phyloP scores from a whole-genome alignment of 1,140 invertebrate genomes.

The Drosophila lini region DNA sequence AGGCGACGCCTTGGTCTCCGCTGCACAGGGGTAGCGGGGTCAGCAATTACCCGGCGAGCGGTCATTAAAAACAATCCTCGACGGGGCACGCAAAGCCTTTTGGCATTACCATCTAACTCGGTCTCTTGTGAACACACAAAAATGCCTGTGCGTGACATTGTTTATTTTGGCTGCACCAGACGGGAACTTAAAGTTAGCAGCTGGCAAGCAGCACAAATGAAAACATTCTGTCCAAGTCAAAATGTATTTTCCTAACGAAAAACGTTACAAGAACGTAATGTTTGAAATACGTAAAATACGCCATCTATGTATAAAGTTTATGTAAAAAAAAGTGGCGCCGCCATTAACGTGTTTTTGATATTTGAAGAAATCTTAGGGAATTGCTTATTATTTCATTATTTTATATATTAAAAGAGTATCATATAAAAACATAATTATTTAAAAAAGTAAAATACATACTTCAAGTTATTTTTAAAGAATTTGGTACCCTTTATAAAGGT shows the following conservation, averaged over 20 bases:
- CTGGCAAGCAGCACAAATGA: neutral
- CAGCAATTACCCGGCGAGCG: conserved; percentile 55
- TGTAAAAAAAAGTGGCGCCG: neutral
- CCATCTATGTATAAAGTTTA: neutral
- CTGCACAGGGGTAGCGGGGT: neutral
- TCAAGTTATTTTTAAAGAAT: neutral
- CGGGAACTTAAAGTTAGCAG: neutral
- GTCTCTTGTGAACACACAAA: conserved; percentile 14
- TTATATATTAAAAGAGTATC: too few species aligned
- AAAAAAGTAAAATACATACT: too few species aligned
- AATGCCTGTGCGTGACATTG: conserved; percentile 37
- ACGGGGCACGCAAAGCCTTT: conserved; percentile 56
- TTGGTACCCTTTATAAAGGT: neutral
- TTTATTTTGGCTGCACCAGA: conserved; percentile 18
- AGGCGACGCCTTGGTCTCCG: conserved; percentile 43
- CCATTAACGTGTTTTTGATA: neutral
- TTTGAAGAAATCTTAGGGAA: neutral
- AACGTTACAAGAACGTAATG: neutral
- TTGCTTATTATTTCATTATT: too few species aligned
- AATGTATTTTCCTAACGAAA: neutral
- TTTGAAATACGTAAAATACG: conserved; percentile 1
- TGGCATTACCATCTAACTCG: conserved; percentile 25
- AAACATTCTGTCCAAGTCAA: conserved; percentile 6
- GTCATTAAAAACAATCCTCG: conserved; percentile 60
- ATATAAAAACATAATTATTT: too few species aligned